Evolutionary conservation across 2,113 vertebrate species (phyloP), one percentile per base, ranked within the genome.

Genomic region (Lonchura striata): DNA sequence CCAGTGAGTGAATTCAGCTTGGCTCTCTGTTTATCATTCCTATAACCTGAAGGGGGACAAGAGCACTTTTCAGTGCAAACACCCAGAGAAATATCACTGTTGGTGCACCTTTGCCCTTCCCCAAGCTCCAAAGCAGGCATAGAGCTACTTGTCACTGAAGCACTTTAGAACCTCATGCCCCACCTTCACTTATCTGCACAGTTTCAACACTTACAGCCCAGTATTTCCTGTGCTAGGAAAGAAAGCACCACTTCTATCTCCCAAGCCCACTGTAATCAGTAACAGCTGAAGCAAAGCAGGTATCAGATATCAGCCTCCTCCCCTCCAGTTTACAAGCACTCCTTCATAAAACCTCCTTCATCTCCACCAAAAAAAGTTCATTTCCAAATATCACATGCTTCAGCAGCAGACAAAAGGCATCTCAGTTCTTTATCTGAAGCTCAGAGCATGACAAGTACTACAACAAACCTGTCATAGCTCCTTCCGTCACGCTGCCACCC

Each of bases 181-280:
- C 2, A 0, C 93, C 84, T 94, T 21, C 41, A 69, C 84, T 93
- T 95, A 93, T 85, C 72, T 66, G 88, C 80, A 76, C 41, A 69
- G 76, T 88, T 95, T 85, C 90, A 77, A 94, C 87, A 80, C 78
- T 94, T 47, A 35, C 4, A 52, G 63, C 85, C 23, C 54, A 77
- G 60, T 22, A 64, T 76, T 96, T 96, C 95, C 95, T 94, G 92
- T 82, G 33, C 74, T 75, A 61, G 7, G 47, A 75, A 88, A 88
- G 83, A 81, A 75, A 92, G 60, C 47, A 53, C 47, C 88, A 80
- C 37, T 79, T 79, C 87, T 82, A 16, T 64, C 91, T 93, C 59
- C 27, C 72, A 85, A 95, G 78, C 33, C 50, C 89, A 33, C 74
- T 27, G 69, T 11, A 49, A 84, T 77, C 90, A 72, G 53, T 39